phyloP scores from a whole-genome alignment of 2,797 vertebrate genomes.

The Peromyscus attwateri region DNA sequence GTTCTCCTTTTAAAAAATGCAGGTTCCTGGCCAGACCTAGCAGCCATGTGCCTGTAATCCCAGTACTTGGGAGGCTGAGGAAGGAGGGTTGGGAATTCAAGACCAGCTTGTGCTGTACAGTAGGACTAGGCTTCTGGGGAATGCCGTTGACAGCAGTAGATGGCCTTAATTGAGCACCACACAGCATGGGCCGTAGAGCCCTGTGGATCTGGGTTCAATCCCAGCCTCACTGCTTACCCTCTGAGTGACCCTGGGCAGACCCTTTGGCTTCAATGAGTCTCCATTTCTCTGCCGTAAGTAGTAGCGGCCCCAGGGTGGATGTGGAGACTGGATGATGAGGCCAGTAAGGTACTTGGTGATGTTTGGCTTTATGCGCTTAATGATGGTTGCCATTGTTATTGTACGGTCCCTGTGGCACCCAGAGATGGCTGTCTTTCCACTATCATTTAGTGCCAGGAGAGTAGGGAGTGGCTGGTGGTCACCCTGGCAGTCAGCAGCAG shows the following conservation, averaged over 20 bases:
- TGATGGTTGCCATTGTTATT: accelerated
- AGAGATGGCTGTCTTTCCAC: not conserved
- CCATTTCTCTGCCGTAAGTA: not conserved
- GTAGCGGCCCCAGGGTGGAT: accelerated
- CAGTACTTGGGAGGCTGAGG: not conserved
- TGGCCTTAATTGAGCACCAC: not conserved
- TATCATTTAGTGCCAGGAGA: accelerated
- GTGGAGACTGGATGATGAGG: not conserved
- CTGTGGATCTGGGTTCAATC: not conserved
- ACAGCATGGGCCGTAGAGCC: not conserved
- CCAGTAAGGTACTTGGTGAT: accelerated
- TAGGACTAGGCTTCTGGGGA: not conserved
- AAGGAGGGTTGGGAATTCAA: not conserved
- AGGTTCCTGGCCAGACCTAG: not conserved
- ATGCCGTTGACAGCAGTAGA: not conserved
- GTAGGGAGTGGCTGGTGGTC: not conserved
- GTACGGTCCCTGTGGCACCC: not conserved
- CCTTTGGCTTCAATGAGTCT: conserved; percentile 29
- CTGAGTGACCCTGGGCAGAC: not conserved
- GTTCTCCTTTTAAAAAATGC: not conserved
- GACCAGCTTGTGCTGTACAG: not conserved
- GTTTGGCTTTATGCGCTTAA: not conserved
- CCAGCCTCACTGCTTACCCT: not conserved
- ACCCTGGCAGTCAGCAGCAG: accelerated
- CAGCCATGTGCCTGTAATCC: not conserved